phyloP scores from a whole-genome alignment of 1,140 invertebrate species.

The Trachymyrmex cornetzi region DNA sequence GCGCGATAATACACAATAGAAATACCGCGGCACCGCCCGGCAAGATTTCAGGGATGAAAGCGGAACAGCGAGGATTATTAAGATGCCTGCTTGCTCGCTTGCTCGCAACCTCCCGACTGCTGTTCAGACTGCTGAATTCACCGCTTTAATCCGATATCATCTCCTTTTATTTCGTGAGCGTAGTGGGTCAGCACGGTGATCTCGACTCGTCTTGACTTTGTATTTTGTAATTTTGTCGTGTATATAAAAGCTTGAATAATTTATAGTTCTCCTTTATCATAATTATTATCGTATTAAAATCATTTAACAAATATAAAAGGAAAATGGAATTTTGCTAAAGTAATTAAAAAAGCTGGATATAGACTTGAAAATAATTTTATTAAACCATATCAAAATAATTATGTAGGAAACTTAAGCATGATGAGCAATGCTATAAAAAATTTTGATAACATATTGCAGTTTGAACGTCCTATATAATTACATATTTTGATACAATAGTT shows the following conservation, averaged over 20 bases:
- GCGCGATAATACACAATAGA: slow-evolving; percentile 67
- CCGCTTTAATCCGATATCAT: slow-evolving; percentile 42
- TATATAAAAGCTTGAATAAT: slow-evolving; percentile 2
- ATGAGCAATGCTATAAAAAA: too few relatives aligned
- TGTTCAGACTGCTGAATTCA: slow-evolving; percentile 33
- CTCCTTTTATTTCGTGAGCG: slow-evolving; percentile 26
- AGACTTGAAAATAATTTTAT: too few relatives aligned
- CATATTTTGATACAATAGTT: too few relatives aligned
- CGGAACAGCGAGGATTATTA: slow-evolving; percentile 55
- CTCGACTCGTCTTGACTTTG: not conserved
- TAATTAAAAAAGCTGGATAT: too few relatives aligned
- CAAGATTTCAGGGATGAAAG: slow-evolving; percentile 61
- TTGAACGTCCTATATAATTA: too few relatives aligned
- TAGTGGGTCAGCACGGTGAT: slow-evolving; percentile 8
- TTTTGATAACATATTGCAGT: too few relatives aligned
- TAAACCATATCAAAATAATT: too few relatives aligned
- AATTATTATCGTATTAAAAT: not conserved
- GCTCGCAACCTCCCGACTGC: not conserved
- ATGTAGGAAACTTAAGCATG: too few relatives aligned
- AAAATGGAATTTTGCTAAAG: not conserved
- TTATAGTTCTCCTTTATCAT: not conserved
- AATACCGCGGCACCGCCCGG: slow-evolving; percentile 44
- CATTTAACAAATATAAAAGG: not conserved
- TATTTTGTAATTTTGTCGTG: not conserved
- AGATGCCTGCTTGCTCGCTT: slow-evolving; percentile 33